These are phyloP conservation scores for Cryptosula pallasiana DNA, from an alignment of 2,888 invertebrate species.

Conservation along the genomic window DNA sequence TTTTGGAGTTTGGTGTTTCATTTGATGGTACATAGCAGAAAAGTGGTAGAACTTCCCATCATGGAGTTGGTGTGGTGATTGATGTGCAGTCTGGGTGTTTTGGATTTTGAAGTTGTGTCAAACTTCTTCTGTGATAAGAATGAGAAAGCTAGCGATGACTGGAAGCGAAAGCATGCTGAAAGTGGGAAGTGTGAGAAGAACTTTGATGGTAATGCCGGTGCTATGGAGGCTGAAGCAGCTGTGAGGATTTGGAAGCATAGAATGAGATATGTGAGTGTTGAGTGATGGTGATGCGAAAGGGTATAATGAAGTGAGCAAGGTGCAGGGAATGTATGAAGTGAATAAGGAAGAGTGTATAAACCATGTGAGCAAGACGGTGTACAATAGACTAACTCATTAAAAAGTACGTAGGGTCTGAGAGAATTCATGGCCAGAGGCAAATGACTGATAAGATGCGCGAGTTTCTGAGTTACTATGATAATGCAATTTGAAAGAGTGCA, in stretches of 20 bases:
- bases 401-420: no score
- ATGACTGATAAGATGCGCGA: no score
- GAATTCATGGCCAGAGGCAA: no score
- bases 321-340: neutral
- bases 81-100: neutral
- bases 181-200: neutral
- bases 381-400: neutral
- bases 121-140: neutral
- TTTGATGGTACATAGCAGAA: slow-evolving; percentile 20
- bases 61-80: slow-evolving; percentile 8
- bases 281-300: neutral
- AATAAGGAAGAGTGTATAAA: neutral
- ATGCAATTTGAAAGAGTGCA: no score
- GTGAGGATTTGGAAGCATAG: neutral
- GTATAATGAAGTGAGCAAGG: neutral
- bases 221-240: slow-evolving; percentile 1
- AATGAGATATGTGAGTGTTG: neutral
- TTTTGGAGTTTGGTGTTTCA: neutral
- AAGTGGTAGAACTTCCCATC: neutral
- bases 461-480: no score
- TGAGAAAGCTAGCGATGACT: neutral
- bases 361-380: neutral
- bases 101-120: neutral
- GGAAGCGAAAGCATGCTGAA: neutral
- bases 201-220: neutral